phyloP scores from a whole-genome alignment of 2,888 invertebrate species.

The Byasa hedistus region DNA sequence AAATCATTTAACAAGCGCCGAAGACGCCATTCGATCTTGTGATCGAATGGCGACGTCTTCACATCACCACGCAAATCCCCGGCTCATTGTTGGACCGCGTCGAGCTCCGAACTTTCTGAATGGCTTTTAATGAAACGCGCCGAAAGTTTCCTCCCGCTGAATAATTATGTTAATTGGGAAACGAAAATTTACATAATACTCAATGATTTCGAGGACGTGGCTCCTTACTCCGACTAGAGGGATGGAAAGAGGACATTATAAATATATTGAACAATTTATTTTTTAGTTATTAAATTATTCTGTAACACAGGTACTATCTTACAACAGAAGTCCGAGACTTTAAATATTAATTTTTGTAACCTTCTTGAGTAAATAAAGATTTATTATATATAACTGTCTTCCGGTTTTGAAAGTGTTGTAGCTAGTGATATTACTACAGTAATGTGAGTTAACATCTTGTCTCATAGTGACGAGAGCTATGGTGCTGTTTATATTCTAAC shows the following conservation, averaged over 20 bases:
- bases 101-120: conserved; percentile 25
- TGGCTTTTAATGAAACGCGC: conserved; percentile 29
- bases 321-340: too few relatives aligned
- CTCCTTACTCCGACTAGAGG: conserved; percentile 1
- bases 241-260: not conserved
- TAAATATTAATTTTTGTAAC: too few relatives aligned
- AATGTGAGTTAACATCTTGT: too few relatives aligned
- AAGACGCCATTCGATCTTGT: not conserved
- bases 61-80: conserved; percentile 6
- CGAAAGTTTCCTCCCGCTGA: conserved; percentile 25
- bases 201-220: conserved; percentile 20
- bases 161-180: conserved; percentile 30
- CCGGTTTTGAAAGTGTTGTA: too few relatives aligned
- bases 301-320: too few relatives aligned
- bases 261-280: not conserved
- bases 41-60: conserved; percentile 1
- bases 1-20: not conserved
- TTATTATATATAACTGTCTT: too few relatives aligned
- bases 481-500: too few relatives aligned
- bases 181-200: conserved; percentile 26
- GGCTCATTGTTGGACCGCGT: conserved; percentile 17
- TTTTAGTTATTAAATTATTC: not conserved
- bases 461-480: too few relatives aligned
- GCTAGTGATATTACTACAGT: too few relatives aligned
- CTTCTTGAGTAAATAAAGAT: too few relatives aligned